Conservation (phyloP, 2,113 vertebrate genomes). For the Rhinopomastus cyanomelas region DNA sequence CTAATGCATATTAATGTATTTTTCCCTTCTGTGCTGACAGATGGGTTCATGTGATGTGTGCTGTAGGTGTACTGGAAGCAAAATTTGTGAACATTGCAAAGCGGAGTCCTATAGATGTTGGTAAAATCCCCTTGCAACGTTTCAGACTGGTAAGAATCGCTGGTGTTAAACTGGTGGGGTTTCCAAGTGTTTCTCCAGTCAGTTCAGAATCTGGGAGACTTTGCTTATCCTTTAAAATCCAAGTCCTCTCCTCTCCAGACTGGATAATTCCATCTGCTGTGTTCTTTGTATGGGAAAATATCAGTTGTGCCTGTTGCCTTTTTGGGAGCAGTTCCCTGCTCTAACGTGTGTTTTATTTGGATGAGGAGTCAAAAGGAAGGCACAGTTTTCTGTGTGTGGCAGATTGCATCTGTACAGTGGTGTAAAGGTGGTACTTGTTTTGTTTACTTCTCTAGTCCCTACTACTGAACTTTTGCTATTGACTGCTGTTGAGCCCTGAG, state of each 20-base stretch:
- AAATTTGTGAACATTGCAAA: conserved; percentile 93
- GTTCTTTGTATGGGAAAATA: background rate
- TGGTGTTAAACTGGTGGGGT: background rate
- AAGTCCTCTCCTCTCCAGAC: background rate
- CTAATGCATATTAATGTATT: background rate
- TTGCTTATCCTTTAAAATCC: background rate
- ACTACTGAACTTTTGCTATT: background rate
- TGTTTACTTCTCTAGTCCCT: background rate
- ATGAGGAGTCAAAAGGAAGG: background rate
- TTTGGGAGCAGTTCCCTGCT: background rate
- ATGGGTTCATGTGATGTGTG: conserved; percentile 98
- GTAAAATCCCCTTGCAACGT: conserved; percentile 89
- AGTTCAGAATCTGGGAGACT: background rate
- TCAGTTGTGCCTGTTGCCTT: background rate
- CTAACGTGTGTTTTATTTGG: background rate
- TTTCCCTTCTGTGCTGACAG: conserved; percentile 64
- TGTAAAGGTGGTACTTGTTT: background rate
- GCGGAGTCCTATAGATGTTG: conserved; percentile 91
- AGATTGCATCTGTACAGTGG: background rate
- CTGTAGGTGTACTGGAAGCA: conserved; percentile 93
- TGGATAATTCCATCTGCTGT: background rate
- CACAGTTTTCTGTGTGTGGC: background rate
- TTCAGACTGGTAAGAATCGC: conserved; percentile 88
- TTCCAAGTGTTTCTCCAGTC: background rate
- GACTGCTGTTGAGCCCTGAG: background rate